Evolutionary conservation across 2,113 vertebrate genomes (phyloP).

Genomic region (Anolis carolinensis): DNA sequence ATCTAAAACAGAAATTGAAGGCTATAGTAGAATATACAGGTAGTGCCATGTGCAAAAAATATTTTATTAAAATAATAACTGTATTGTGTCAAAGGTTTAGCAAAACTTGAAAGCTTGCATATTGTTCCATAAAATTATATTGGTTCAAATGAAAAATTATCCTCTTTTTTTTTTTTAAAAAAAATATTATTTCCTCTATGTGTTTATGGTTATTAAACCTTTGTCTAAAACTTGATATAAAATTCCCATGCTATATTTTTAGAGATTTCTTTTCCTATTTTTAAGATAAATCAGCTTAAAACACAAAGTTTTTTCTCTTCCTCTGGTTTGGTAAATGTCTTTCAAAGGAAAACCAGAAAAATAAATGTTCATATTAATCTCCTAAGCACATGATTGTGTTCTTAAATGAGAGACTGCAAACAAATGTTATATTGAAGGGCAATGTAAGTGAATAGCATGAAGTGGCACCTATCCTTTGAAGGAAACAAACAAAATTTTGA

Average conservation of each 20-base stretch:
- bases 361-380: constrained; percentile 41
- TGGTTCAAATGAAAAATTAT: neutral
- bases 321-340: neutral
- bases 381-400: constrained; percentile 61
- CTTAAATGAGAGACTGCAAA: constrained; percentile 51
- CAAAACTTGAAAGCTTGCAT: neutral
- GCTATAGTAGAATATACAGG: neutral
- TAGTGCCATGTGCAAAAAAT: neutral
- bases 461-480: constrained; percentile 37
- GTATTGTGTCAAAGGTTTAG: neutral
- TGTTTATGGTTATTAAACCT: neutral
- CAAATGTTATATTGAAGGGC: constrained; percentile 59
- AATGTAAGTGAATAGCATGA: constrained; percentile 56
- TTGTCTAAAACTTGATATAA: constrained; percentile 1
- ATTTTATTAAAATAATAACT: neutral
- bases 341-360: constrained; percentile 31
- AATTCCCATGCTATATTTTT: neutral
- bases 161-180: neutral
- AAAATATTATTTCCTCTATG: neutral
- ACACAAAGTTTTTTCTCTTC: neutral
- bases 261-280: neutral
- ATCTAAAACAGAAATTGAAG: neutral
- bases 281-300: neutral
- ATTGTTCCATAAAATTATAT: neutral
- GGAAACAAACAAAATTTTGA: constrained; percentile 61